Conservation (phyloP, 2,113 vertebrate genomes). For the Catharus minimus region DNA sequence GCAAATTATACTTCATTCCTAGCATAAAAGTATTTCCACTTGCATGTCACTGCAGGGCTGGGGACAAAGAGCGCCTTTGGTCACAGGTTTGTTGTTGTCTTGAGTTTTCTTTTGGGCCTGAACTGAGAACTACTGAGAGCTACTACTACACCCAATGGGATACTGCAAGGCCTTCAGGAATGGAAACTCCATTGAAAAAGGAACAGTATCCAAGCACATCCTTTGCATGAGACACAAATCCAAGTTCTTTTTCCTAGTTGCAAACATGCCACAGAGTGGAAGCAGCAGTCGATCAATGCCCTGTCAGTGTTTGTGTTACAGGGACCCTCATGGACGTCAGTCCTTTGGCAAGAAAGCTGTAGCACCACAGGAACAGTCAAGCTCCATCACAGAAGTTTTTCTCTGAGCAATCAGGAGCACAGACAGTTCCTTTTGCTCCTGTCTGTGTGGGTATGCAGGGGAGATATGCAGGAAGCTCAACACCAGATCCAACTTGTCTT, state of each 20-base stretch:
- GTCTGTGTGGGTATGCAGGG: not conserved
- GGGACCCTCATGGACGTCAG: not conserved
- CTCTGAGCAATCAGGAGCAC: not conserved
- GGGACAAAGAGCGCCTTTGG: not conserved
- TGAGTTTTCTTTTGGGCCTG: not conserved
- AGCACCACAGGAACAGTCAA: not conserved
- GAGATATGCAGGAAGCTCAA: conserved; percentile 23
- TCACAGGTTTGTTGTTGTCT: fast-evolving
- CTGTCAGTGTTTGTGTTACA: not conserved
- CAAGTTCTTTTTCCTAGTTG: not conserved
- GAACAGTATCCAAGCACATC: not conserved
- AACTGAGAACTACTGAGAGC: not conserved
- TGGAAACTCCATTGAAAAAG: not conserved
- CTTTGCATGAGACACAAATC: not conserved
- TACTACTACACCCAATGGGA: not conserved
- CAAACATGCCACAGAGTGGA: not conserved
- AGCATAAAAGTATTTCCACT: not conserved
- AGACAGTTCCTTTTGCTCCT: not conserved
- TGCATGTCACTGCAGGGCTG: not conserved
- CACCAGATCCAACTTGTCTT: conserved; percentile 58
- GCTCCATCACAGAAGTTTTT: not conserved
- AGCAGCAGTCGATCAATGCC: not conserved
- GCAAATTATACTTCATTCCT: not conserved
- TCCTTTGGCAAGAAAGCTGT: not conserved
- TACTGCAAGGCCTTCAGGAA: not conserved